Base-by-base conservation (phyloP, 2,797 vertebrate genomes). In the Hirundo rustica region DNA sequence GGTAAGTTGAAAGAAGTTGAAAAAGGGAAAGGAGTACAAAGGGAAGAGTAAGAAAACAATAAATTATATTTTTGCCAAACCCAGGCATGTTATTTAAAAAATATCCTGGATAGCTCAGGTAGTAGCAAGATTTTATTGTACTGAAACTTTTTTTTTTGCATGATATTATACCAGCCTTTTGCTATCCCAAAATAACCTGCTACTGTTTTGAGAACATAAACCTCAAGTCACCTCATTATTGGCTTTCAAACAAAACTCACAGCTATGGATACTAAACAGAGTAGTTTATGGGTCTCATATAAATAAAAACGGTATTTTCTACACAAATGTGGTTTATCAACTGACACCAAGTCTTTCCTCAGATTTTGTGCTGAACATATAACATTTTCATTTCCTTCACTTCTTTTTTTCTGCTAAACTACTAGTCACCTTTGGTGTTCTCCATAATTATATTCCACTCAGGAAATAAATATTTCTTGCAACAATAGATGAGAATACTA, bases 401-500 rank as follows among this genome's bases (percentile, higher is more conserved):
- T 58, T 45, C 47, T 19, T 45, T 91, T 91, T 22, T 20, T 47
- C 50, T 45, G 13, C n/a, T 70, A 77, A 94, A 60, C 29, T 68
- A 44, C 22, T 40, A 66, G 20, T 45, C 27, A 72, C 38, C 51
- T 45, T 77, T 22, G 17, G 6, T 30, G 8, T 26, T 78, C 66
- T 47, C 27, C 26, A 51, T 32, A 89, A 68, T 55, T 55, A 60
- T 17, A 76, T 45, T 82, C 48, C 42, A 34, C 29, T 71, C 54
- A 29, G 9, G 11, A 77, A 90, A 82, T 34, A 73, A 64, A 30
- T 45, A 76, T 40, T 77, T 54, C 22, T 83, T 75, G 30, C 66
- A 92, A 44, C 32, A 85, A 11, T 30, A 82, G 55, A 88, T 72
- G 68, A 50, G 60, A 96, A 48, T 88, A 74, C 45, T 84, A 96